Conservation (phyloP, 2,888 invertebrate genomes). For the Machimus atricapillus region DNA sequence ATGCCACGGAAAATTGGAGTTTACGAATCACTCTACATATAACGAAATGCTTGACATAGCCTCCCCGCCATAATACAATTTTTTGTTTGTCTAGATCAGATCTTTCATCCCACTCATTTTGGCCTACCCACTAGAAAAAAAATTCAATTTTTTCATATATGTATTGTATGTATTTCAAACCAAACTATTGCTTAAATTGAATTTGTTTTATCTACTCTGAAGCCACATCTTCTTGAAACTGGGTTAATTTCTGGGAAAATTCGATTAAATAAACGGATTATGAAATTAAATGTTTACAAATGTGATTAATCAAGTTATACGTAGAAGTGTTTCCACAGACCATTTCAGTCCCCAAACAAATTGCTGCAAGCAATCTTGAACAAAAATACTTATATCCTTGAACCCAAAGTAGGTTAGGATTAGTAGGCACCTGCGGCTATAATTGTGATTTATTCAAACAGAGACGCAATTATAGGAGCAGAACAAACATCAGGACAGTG, state of each 20-base stretch:
- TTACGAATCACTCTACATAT: no score
- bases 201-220: no score
- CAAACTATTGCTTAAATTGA: no score
- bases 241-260: neutral
- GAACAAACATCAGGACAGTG: neutral
- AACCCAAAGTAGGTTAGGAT: neutral
- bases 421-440: neutral
- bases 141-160: no score
- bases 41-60: no score
- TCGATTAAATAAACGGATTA: neutral
- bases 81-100: no score
- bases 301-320: neutral
- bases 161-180: no score
- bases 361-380: neutral
- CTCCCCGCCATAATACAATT: no score
- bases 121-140: no score
- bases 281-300: neutral
- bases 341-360: neutral
- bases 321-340: neutral
- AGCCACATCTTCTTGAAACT: neutral
- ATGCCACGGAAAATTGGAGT: no score
- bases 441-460: neutral
- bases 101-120: no score
- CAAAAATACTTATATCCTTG: neutral
- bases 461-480: neutral